Evolutionary conservation across 2,797 vertebrate species (phyloP), one percentile per base, ranked within the genome.

Genomic region (Lacerta viridis): DNA sequence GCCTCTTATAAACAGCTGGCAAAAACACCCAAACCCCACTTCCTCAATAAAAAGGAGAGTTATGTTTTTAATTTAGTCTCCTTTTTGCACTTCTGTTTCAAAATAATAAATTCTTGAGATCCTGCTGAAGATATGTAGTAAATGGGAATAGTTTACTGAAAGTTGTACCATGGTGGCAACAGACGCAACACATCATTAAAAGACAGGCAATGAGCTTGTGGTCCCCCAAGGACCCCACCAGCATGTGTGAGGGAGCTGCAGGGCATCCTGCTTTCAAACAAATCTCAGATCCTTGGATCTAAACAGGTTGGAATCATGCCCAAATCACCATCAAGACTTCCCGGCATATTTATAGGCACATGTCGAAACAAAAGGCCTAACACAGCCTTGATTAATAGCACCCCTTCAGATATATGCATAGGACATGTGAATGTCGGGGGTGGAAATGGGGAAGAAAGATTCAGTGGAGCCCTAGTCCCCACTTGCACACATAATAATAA

Each of bases 21-120:
- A 89, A 93, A 64, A 89, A 74, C 59, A n/a, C 11, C 76, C 92
- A 29, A 78, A 81, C 87, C 77, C 79, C 33, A 46, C 71, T 85
- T 80, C 77, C 71, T 82, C 79, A 39, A 82, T 93, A 94, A 71
- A 95, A 90, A 84, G 1, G 59, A 92, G 85, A 93, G 41, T 78
- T 92, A 90, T 88, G 29, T 91, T 94, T 95, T 94, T 91, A 92
- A 88, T 94, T 95, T 89, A 92, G 2, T 68, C 87, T 50, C 78
- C 83, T 79, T 90, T 2, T 33, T 95, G 88, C 69, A 72, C 29
- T 93, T 92, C 85, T 84, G 6, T 92, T 94, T 94, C 83, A 93
- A 89, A 92, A 92, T 27, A 89, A 8, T 0, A 0, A 90, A 91
- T 93, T 92, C 15, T 2, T 86, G 68, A 86, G 89, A 89, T 86